Conservation (phyloP, 2,797 vertebrate genomes). For the Chelmon rostratus region DNA sequence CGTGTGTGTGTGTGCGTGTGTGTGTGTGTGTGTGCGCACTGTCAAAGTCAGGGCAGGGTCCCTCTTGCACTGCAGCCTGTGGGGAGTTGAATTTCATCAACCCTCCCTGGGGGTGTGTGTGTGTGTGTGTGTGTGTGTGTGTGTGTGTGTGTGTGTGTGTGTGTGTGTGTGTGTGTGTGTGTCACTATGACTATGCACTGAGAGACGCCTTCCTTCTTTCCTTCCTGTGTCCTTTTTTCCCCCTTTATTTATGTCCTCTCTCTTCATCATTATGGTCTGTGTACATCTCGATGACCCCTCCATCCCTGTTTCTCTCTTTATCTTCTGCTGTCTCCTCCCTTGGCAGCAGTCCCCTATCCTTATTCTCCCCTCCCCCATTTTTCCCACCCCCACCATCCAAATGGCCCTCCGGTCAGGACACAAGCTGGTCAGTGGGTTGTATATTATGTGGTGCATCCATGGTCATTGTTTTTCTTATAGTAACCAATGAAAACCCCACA, state of each 20-base stretch:
- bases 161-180: constrained; percentile 18
- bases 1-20: background rate
- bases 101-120: constrained; percentile 43
- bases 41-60: constrained; percentile 41
- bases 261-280: constrained; percentile 8
- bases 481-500: background rate
- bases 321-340: constrained; percentile 39
- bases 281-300: constrained; percentile 4
- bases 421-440: constrained; percentile 69
- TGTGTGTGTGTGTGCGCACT: constrained; percentile 20
- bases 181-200: constrained; percentile 29
- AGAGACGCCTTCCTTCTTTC: background rate
- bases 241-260: background rate
- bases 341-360: constrained; percentile 52
- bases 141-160: constrained; percentile 17
- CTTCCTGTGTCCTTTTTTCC: background rate
- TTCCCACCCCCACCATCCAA: constrained; percentile 57
- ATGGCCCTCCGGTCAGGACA: constrained; percentile 70
- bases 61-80: constrained; percentile 41
- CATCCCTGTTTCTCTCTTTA: constrained; percentile 1
- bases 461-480: constrained; percentile 31
- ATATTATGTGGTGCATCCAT: constrained; percentile 34
- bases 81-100: constrained; percentile 58
- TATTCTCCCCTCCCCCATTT: constrained; percentile 69
- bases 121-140: constrained; percentile 10